These are phyloP conservation scores for Tauraco hartlaubi DNA, from an alignment of 2,797 vertebrate species.

Conservation along the genomic window DNA sequence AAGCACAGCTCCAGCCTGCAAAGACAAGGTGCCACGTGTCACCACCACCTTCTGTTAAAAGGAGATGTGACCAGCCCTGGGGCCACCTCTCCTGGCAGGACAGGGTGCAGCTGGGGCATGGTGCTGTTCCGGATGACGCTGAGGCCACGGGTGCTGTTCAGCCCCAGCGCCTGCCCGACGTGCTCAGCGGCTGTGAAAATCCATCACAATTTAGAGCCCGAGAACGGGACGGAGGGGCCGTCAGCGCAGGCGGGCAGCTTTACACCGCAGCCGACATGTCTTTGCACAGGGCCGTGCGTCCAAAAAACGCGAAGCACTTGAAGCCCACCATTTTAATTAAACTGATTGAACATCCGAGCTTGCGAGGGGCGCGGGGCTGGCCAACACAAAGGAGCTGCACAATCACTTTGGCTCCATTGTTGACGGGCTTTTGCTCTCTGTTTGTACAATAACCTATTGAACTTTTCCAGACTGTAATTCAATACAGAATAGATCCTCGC, in stretches of 20 bases:
- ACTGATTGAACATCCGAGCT: constrained; percentile 58
- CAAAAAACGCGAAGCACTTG: background rate
- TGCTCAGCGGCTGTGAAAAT: background rate
- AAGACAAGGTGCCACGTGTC: background rate
- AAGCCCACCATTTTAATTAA: constrained; percentile 71
- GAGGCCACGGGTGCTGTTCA: background rate
- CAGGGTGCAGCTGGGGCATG: background rate
- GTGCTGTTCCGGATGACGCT: background rate
- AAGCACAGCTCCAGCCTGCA: background rate
- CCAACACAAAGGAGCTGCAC: constrained; percentile 59
- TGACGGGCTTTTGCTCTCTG: constrained; percentile 71
- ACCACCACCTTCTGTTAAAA: background rate
- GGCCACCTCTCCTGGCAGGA: background rate
- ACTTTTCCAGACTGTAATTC: constrained; percentile 76
- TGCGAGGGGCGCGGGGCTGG: constrained; percentile 34
- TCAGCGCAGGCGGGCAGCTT: background rate
- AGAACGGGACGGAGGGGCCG: background rate
- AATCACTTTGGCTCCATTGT: constrained; percentile 69
- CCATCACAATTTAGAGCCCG: accelerated
- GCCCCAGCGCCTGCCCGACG: background rate
- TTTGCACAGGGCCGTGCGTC: background rate
- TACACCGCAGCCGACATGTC: background rate
- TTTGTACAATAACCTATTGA: constrained; percentile 78
- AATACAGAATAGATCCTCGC: constrained; percentile 75
- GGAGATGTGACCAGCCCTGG: background rate